Evolutionary conservation across 2,888 invertebrate genomes (phyloP), one percentile per base, ranked within the genome.

Genomic region (Scaptomyza parva): DNA sequence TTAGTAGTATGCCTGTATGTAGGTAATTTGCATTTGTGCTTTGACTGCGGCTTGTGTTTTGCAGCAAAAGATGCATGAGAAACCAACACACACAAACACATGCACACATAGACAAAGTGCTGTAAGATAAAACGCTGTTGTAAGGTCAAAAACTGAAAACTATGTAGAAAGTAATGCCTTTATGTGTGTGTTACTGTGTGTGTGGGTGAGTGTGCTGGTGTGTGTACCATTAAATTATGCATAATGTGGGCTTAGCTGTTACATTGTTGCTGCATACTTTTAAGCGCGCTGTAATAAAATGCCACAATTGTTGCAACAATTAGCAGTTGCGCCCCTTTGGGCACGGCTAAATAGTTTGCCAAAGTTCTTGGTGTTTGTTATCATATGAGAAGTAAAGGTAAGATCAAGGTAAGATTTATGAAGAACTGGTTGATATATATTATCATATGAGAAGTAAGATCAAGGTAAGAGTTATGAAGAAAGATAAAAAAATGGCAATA

Each of bases 21-120:
- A 28, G 54, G 57, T 60, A 66, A 78, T 77, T 76, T 76, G 60
- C 74, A 77, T 77, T 67, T 77, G 53, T 54, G 61, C 61, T 68
- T 53, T 55, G 57, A 40, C 40, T 66, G 67, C 41, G 28, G 45
- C 52, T 35, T 22, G 28, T 12, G 20, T 41, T n/a, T n/a, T 51
- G 54, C 51, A 47, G 37, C 18, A 53, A 35, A 35, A 57, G 54
- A 50, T 63, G 53, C 57, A 59, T 17, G 37, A 37, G 17, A 17
- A 37, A 37, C 37, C 37, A 52, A 43, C 53, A 37, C 18, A 33
- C 28, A 40, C 20, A 33, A 8, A 37, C 11, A 43, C 28, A 20
- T 12, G 9, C 50, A 50, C 11, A 52, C 20, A 26, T 11, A 6
- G 2, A 22, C 3, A 37, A 55, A 30, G 14, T 45, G 43, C 8